Evolutionary conservation across 2,797 vertebrate genomes (phyloP).

Genomic region (Myotis daubentonii): DNA sequence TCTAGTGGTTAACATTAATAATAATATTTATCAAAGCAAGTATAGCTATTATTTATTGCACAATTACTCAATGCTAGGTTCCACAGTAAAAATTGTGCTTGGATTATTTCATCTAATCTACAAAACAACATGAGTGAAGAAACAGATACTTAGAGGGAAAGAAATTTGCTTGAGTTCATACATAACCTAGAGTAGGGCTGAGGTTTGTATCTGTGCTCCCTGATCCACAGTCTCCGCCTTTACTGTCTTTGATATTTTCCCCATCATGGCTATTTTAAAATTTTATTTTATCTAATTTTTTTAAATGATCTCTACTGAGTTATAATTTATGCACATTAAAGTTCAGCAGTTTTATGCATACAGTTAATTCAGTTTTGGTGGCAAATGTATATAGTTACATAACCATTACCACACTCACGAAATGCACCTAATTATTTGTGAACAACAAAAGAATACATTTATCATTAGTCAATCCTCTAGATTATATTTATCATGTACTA

Average conservation of each 20-base stretch:
- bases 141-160: background rate
- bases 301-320: background rate
- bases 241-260: background rate
- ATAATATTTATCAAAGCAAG: background rate
- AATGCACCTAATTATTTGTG: background rate
- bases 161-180: background rate
- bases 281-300: background rate
- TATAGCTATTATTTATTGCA: background rate
- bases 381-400: background rate
- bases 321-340: background rate
- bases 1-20: background rate
- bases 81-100: background rate
- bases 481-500: conserved; percentile 7
- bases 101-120: background rate
- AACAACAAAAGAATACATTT: background rate
- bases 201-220: background rate
- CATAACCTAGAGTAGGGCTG: fast-evolving
- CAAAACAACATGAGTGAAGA: background rate
- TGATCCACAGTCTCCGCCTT: too few relatives aligned
- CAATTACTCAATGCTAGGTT: background rate
- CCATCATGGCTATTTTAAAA: background rate
- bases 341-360: background rate
- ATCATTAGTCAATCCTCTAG: background rate
- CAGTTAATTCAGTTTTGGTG: background rate
- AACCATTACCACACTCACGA: background rate